Conservation (phyloP, 2,797 vertebrate genomes). For the Gallirallus australis region DNA sequence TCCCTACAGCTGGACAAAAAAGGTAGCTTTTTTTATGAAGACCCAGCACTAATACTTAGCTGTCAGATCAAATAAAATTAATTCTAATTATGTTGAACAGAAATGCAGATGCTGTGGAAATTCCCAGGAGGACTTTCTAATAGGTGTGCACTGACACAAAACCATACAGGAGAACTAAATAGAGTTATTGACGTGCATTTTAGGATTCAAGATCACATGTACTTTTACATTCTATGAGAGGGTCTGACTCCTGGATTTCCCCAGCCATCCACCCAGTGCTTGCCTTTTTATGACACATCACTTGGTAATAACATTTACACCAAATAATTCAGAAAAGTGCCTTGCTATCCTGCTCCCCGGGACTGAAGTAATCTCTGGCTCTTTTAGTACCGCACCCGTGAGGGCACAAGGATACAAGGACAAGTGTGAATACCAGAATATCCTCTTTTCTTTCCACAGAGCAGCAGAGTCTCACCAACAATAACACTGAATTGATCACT, state of each 20-base stretch:
- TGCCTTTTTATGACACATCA: background rate
- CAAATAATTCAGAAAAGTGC: background rate
- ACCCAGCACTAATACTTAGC: background rate
- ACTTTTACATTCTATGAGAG: background rate
- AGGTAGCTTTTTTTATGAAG: conserved; percentile 8
- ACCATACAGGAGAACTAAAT: background rate
- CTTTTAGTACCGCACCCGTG: background rate
- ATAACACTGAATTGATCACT: background rate
- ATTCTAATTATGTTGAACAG: conserved; percentile 33
- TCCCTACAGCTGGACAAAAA: background rate
- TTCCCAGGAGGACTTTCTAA: background rate
- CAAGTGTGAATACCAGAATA: background rate
- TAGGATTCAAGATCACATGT: background rate
- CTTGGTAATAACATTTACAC: background rate
- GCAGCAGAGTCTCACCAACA: background rate
- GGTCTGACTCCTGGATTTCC: background rate
- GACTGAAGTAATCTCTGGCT: background rate
- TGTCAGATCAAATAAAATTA: conserved; percentile 52
- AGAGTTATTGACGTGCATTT: background rate
- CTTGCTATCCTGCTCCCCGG: background rate
- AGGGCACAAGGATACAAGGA: background rate
- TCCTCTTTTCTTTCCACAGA: background rate
- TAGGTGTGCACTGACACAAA: background rate
- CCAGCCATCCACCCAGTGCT: background rate
- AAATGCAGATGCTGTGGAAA: conserved; percentile 33